Evolutionary conservation across 2,797 vertebrate species (phyloP), one percentile per base, ranked within the genome.

Genomic region (Enteromius treurensis): DNA sequence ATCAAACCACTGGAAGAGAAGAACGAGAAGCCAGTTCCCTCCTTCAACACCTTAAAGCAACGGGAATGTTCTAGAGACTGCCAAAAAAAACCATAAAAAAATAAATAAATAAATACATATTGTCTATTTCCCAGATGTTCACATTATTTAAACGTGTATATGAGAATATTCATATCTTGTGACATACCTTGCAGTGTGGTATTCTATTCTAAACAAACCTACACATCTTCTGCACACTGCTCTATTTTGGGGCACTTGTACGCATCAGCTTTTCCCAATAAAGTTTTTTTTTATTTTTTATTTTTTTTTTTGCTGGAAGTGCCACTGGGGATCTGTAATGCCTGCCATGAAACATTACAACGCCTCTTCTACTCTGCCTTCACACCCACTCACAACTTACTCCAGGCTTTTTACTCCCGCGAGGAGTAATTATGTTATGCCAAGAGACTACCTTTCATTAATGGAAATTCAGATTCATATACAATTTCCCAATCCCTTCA

Each of bases 271-370:
- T 76, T 82, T 51, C 34, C 34, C 71, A 76, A 76, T 55, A 76
- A 75, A 75, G 32, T 53, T 26, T 58, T 21, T 0, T n/a, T n/a
- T n/a, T 53, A 26, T 26, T 26, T 26, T 26, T 26, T 26, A 26
- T 26, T 71, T 64, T 74, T 47, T 75, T 47, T 47, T 6, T 40
- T 51, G 13, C 40, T 49, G 9, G 6, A 70, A 42, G 19, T n/a
- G 60, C 62, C 62, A 76, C 62, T 82, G 60, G 60, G 80, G 62
- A 76, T 55, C 34, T 82, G 60, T 32, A 53, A 53, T 76, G n/a
- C 23, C 3, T 82, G 71, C 71, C 62, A 67, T 74, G 80, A 82
- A 65, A 45, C 49, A 53, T 82, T 67, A 55, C 34, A 82, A 76
- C 34, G 34, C 71, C 60, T 81, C 80, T 65, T 76, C 47, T 68